phyloP scores from a whole-genome alignment of 2,797 vertebrate species.

The Chiroxiphia lanceolata region DNA sequence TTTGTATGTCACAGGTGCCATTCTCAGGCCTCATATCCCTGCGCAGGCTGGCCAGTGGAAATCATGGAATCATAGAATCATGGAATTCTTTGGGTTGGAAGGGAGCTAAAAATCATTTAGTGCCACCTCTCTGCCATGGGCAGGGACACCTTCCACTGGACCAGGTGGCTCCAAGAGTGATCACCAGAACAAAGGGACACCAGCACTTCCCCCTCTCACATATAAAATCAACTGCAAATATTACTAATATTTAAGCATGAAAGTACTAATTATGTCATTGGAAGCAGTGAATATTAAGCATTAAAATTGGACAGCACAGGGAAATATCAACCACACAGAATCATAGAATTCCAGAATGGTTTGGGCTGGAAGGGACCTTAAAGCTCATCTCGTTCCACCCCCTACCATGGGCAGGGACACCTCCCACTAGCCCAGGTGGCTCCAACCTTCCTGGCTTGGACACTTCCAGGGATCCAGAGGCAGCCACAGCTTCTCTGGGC shows the following conservation, averaged over 20 bases:
- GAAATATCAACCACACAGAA: background rate
- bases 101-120: accelerated
- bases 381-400: accelerated
- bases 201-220: no score
- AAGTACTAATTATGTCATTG: no score
- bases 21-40: background rate
- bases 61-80: background rate
- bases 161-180: background rate
- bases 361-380: background rate
- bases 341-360: background rate
- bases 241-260: no score
- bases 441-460: background rate
- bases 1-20: accelerated
- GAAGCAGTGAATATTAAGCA: no score
- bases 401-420: background rate
- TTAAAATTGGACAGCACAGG: no score
- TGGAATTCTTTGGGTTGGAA: background rate
- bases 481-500: background rate
- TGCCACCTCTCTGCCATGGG: background rate
- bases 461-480: background rate
- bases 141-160: background rate
- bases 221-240: no score
- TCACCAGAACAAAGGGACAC: no score
- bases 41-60: background rate
- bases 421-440: background rate